phyloP scores from a whole-genome alignment of 2,113 vertebrate genomes.

The Fulica atra region DNA sequence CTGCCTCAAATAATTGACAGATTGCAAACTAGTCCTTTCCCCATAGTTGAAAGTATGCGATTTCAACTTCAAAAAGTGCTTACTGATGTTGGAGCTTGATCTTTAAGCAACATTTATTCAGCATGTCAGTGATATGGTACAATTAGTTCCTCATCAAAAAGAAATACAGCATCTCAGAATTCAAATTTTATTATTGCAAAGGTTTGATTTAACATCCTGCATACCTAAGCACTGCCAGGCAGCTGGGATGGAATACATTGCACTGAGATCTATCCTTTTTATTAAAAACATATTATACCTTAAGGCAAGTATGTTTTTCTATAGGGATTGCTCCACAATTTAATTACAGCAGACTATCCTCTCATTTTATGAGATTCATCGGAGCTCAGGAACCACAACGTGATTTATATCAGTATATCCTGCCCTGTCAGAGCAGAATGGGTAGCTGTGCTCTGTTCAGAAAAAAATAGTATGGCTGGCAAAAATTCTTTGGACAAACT shows the following conservation, averaged over 20 bases:
- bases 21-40: not conserved
- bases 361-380: conserved; percentile 56
- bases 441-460: conserved; percentile 3
- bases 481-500: conserved; percentile 43
- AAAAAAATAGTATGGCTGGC: conserved; percentile 37
- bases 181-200: conserved; percentile 32
- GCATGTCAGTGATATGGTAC: not conserved
- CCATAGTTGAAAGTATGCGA: not conserved
- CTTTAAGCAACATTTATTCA: not conserved
- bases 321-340: conserved; percentile 23
- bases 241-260: not conserved
- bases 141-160: conserved; percentile 57
- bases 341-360: conserved; percentile 57
- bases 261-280: conserved; percentile 37
- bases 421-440: conserved; percentile 28
- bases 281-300: conserved; percentile 66
- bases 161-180: conserved; percentile 1
- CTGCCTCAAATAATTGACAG: not conserved
- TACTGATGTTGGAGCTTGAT: conserved; percentile 5
- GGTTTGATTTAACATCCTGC: conserved; percentile 38
- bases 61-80: conserved; percentile 13
- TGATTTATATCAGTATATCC: conserved; percentile 45
- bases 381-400: not conserved
- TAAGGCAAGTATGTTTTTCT: conserved; percentile 37
- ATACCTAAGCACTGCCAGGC: conserved; percentile 6